Evolutionary conservation across 2,113 vertebrate species (phyloP).

Genomic region (Tenebrosternarchus preto): DNA sequence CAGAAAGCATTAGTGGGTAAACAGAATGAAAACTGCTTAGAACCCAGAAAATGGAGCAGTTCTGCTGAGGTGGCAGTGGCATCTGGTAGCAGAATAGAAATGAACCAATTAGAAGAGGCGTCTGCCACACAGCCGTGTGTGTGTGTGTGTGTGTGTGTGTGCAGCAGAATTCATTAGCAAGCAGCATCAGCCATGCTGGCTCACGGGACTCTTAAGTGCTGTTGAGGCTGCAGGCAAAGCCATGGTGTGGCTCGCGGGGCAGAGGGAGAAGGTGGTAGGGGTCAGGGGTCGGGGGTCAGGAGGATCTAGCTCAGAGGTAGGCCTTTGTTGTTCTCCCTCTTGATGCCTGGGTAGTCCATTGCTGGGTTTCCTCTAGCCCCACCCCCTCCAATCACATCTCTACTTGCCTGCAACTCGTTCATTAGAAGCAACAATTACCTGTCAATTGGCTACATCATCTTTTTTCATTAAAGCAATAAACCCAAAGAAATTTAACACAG

Average conservation of each 20-base stretch:
- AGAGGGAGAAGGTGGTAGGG: neutral
- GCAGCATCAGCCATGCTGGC: constrained; percentile 7
- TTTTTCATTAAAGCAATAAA: constrained; percentile 46
- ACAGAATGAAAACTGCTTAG: constrained; percentile 8
- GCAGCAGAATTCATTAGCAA: constrained; percentile 49
- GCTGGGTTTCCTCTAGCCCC: neutral
- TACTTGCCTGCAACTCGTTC: constrained; percentile 20
- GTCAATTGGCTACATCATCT: constrained; percentile 31
- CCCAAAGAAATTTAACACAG: neutral
- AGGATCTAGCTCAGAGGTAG: neutral
- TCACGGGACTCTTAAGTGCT: constrained; percentile 18
- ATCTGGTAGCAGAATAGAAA: constrained; percentile 53
- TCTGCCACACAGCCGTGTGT: constrained; percentile 30
- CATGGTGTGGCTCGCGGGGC: neutral
- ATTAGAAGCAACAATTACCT: constrained; percentile 52
- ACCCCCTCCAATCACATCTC: constrained; percentile 8
- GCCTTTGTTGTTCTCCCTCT: neutral
- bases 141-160: constrained; percentile 41
- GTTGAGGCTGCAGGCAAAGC: constrained; percentile 35
- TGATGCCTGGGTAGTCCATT: neutral
- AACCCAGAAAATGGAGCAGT: constrained; percentile 20
- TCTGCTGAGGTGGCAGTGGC: constrained; percentile 24
- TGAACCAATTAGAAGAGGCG: constrained; percentile 48
- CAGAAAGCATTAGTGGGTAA: constrained; percentile 14
- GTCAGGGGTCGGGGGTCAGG: neutral